Evolutionary conservation across 2,113 vertebrate species (phyloP), one percentile per base, ranked within the genome.

Genomic region (Corydoras maculifer): DNA sequence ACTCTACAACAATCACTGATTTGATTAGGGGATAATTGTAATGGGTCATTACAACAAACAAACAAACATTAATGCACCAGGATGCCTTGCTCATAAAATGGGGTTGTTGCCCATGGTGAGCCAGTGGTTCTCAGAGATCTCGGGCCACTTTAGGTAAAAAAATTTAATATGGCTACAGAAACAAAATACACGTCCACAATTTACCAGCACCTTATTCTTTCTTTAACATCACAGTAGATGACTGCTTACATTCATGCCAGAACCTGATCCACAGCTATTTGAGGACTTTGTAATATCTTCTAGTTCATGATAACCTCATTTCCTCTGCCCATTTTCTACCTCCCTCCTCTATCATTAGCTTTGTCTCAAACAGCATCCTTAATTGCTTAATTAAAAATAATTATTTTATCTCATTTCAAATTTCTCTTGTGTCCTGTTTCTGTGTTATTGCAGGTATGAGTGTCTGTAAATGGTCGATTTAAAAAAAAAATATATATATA

Each of bases 61-160:
- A 83, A 84, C 73, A 81, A 78, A 75, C 63, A 82, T 76, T 73
- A 78, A 48, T 65, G 73, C 30, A 73, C 11, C 48, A 69, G 64
- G 55, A 64, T 58, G 51, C 59, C 30, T 50, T 57, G 49, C 25
- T 25, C 53, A 61, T 76, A 75, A 73, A 69, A 79, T 74, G 61
- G 49, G 1, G 31, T 12, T 1, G 57, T 49, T 53, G 65, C 72
- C 62, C 69, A 70, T 77, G 79, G 79, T 80, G 84, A 82, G 67
- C 66, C 72, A 65, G 3, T 18, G 12, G 63, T 57, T 65, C 60
- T 62, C 69, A 10, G 8, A 65, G 58, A 32, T 61, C 9, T 69
- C 3, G 4, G 50, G 14, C 66, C n/a, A 12, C 66, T 51, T 50
- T 9, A 57, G 66, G 63, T 43, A 54, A 58, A 25, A 29, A n/a